Evolutionary conservation across 2,113 vertebrate genomes (phyloP).

Genomic region (Sebastes fasciatus): DNA sequence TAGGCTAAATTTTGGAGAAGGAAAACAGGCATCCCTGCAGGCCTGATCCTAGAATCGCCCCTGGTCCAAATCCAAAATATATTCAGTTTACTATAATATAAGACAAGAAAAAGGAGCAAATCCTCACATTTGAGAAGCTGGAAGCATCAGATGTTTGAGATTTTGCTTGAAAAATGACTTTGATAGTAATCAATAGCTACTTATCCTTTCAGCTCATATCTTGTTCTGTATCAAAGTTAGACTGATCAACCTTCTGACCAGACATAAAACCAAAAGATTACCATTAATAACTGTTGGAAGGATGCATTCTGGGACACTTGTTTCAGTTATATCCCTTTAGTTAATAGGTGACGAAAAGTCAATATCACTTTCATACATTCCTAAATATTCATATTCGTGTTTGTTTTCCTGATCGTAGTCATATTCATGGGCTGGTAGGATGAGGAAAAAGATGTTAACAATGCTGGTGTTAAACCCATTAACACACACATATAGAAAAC

Average conservation of each 20-base stretch:
- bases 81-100: neutral
- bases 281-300: neutral
- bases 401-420: neutral
- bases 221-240: neutral
- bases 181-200: no score
- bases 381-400: neutral
- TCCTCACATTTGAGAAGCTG: no score
- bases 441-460: slow-evolving; percentile 57
- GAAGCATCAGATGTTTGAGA: neutral
- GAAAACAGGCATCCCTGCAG: no score
- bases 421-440: slow-evolving; percentile 88
- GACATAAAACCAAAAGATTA: neutral
- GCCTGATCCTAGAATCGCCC: no score
- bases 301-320: neutral
- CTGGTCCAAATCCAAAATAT: neutral
- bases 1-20: no score
- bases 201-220: neutral
- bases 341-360: neutral
- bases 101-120: neutral
- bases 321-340: neutral
- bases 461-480: slow-evolving; percentile 52
- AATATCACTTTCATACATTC: neutral
- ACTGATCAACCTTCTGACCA: neutral
- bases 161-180: no score
- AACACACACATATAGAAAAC: neutral